Base-by-base conservation (phyloP, 2,888 invertebrate species). In the Tetropium fuscum region DNA sequence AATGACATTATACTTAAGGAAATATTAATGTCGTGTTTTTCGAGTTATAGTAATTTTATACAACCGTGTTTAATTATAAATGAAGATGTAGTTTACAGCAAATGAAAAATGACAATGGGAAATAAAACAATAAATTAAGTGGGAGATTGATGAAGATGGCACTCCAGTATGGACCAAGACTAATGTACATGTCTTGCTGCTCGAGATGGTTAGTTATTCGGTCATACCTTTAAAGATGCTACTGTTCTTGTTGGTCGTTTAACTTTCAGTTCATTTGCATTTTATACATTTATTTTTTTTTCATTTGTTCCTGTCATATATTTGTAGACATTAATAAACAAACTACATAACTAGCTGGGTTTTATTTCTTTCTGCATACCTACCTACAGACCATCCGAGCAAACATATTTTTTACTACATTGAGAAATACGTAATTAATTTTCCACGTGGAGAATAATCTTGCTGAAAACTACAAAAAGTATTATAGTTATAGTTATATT, bases 91-190 rank as follows among this genome's bases (percentile, higher is more conserved):
- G 60, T 57, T 58, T 57, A 48, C 13, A 49, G 18, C 44, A n/a
- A 57, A 62, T 69, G 69, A 72, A 70, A 72, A 70, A 70, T 70
- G 61, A 66, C 70, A 66, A 68, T 73, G 74, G 77, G 74, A 77
- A 78, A 79, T 78, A 77, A 77, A 74, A 78, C 75, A 69, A 79
- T 80, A 78, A 77, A 78, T 79, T 78, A 78, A 72, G 66, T 65
- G 54, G 53, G 68, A 78, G 78, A 79, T 79, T 78, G 77, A 79
- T 79, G 79, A 70, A 74, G 77, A 72, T 71, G 73, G 69, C 70
- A 70, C 66, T 58, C 66, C 64, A 61, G 71, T 64, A 66, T 71
- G 74, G 74, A 75, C 74, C 74, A 72, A 75, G 73, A 76, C 74
- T 76, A 76, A 77, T 75, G 71, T 65, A 27, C 34, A 30, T 47